Percentiles rank a stretch among this genome's conserved stretches.
Evolutionary conservation across 2,888 invertebrate species (phyloP).

Genomic region (Metalampra italica): DNA sequence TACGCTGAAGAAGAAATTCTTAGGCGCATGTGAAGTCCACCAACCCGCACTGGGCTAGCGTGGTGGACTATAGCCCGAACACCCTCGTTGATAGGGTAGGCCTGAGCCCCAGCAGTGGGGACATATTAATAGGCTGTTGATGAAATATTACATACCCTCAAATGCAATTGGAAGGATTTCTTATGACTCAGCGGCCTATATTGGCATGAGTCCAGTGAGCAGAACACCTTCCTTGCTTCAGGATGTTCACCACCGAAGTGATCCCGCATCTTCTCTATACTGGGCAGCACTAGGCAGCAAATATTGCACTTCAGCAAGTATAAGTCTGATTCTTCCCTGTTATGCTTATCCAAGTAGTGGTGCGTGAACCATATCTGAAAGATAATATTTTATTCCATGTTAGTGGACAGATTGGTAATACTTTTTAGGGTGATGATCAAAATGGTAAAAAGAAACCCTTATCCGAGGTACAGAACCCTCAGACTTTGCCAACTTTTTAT

Average conservation of each 20-base stretch:
- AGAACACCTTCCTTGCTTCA: slow-evolving; percentile 59
- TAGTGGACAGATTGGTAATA: too few species aligned
- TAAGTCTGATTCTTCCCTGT: slow-evolving; percentile 17
- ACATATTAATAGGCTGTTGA: too few species aligned
- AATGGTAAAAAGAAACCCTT: too few species aligned
- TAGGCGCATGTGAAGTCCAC: too few species aligned
- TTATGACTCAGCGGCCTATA: slow-evolving; percentile 61
- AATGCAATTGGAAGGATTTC: slow-evolving; percentile 65
- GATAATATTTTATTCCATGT: not conserved
- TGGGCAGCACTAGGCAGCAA: slow-evolving; percentile 50
- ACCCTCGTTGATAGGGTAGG: too few species aligned
- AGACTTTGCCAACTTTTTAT: too few species aligned
- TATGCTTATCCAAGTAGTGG: slow-evolving; percentile 55
- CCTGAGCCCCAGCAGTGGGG: too few species aligned
- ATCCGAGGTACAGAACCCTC: too few species aligned
- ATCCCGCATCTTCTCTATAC: slow-evolving; percentile 48
- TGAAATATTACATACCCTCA: slow-evolving; percentile 46
- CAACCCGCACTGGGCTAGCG: too few species aligned
- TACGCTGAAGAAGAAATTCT: too few species aligned
- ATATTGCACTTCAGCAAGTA: slow-evolving; percentile 61
- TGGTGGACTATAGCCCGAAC: too few species aligned
- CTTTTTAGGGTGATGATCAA: too few species aligned
- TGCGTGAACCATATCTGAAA: slow-evolving; percentile 61
- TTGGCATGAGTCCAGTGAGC: slow-evolving; percentile 55
- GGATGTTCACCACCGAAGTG: slow-evolving; percentile 58